Evolutionary conservation across 1,140 invertebrate genomes (phyloP).

Genomic region (Daktulosphaira vitifoliae): DNA sequence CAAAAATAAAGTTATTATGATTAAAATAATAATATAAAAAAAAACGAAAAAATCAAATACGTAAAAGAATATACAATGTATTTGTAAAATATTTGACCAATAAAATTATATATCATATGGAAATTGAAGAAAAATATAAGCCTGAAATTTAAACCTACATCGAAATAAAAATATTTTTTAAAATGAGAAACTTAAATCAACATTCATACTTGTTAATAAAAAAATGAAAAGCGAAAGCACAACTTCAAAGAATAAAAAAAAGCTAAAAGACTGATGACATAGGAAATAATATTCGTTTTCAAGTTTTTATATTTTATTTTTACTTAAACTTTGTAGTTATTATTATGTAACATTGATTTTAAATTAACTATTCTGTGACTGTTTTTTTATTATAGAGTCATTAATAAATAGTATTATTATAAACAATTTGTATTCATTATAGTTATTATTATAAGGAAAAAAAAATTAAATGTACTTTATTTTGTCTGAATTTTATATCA

Average conservation of each 20-base stretch:
- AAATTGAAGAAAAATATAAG: constrained; percentile 22
- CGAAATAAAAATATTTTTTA: constrained; percentile 1
- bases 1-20: constrained; percentile 22
- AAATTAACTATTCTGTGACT: too few species aligned
- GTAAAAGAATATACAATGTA: constrained; percentile 1
- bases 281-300: neutral
- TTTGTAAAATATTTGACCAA: neutral
- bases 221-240: neutral
- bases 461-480: constrained; percentile 8
- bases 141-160: constrained; percentile 3
- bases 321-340: neutral
- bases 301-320: neutral
- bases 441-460: neutral
- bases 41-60: constrained; percentile 19
- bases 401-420: neutral
- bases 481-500: constrained; percentile 4
- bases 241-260: neutral
- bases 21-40: neutral
- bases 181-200: constrained; percentile 21
- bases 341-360: too few species aligned
- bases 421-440: constrained; percentile 4
- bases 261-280: neutral
- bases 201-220: neutral
- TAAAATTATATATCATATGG: constrained; percentile 29
- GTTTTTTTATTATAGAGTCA: neutral